phyloP scores from a whole-genome alignment of 92 coral and sea anemone genomes.

The Zoanthus solanderi region DNA sequence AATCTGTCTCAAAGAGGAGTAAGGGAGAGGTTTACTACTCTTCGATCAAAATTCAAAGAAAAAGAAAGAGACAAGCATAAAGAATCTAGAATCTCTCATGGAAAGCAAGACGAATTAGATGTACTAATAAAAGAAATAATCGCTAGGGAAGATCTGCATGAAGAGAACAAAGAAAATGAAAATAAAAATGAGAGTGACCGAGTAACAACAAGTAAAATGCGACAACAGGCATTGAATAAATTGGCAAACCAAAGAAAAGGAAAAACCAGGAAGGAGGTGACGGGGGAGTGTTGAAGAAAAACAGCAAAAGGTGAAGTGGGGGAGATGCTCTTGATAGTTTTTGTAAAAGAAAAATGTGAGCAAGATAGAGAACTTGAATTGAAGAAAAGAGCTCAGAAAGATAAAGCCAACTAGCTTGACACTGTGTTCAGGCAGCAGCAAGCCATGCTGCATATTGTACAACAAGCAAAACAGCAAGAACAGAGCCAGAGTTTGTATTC shows the following conservation, averaged over 20 bases:
- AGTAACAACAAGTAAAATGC: too few species aligned
- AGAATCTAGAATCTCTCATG: slow-evolving; percentile 51
- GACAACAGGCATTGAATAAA: too few species aligned
- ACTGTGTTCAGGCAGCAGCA: slow-evolving; percentile 23
- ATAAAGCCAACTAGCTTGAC: slow-evolving; percentile 24
- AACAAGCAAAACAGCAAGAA: slow-evolving; percentile 37
- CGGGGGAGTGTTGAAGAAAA: background rate
- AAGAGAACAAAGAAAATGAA: slow-evolving; percentile 38
- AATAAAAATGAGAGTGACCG: background rate
- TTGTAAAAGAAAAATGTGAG: slow-evolving; percentile 31
- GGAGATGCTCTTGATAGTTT: slow-evolving; percentile 17
- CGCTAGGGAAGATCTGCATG: slow-evolving; percentile 8
- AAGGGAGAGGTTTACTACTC: slow-evolving; percentile 13
- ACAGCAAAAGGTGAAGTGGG: slow-evolving; percentile 27
- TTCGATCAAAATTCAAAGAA: slow-evolving; percentile 43
- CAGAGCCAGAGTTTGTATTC: slow-evolving; percentile 42
- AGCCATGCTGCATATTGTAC: slow-evolving; percentile 9
- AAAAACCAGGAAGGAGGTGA: background rate
- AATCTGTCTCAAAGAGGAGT: slow-evolving; percentile 60
- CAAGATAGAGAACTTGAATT: slow-evolving; percentile 29
- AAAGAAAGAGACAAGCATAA: slow-evolving; percentile 40
- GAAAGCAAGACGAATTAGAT: slow-evolving; percentile 49
- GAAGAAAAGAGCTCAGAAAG: slow-evolving; percentile 33
- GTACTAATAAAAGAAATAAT: slow-evolving; percentile 21
- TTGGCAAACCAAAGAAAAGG: too few species aligned